phyloP scores from a whole-genome alignment of 1,140 invertebrate genomes.

The Hyphantria cunea region DNA sequence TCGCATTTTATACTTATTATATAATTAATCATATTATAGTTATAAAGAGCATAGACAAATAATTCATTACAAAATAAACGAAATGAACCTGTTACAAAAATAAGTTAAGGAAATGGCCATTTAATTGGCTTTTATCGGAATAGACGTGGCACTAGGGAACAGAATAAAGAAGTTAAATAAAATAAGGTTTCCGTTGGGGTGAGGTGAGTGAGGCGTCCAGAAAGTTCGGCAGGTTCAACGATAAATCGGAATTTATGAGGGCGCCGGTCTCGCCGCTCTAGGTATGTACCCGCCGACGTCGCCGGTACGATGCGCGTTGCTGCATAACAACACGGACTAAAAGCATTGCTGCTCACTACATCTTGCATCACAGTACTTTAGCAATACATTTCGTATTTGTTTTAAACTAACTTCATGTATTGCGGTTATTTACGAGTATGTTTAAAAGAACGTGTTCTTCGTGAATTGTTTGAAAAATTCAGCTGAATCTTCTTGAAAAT shows the following conservation, averaged over 20 bases:
- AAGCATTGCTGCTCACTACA: conserved; percentile 42
- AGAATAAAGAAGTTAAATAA: conserved; percentile 65
- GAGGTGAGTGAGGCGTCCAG: conserved; percentile 59
- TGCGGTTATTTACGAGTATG: background rate
- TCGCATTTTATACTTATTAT: too few species aligned
- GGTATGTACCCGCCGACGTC: conserved; percentile 32
- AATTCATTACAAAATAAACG: conserved; percentile 5
- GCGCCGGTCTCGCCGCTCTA: conserved; percentile 40
- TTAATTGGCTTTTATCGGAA: conserved; percentile 45
- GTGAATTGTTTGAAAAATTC: too few species aligned
- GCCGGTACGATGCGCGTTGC: conserved; percentile 18
- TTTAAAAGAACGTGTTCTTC: background rate
- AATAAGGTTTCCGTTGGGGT: conserved; percentile 55
- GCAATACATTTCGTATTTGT: conserved; percentile 16
- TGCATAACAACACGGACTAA: conserved; percentile 50
- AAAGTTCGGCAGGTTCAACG: conserved; percentile 67
- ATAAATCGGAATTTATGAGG: conserved; percentile 69
- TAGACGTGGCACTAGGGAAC: conserved; percentile 39
- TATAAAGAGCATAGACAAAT: too few species aligned
- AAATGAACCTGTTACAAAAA: conserved; percentile 18
- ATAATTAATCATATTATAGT: too few species aligned
- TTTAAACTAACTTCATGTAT: conserved; percentile 9
- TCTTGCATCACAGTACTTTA: conserved; percentile 22
- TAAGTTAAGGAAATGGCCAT: conserved; percentile 26
- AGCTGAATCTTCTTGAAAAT: too few species aligned